Conservation (phyloP, 2,797 vertebrate species). For the Lepidocolaptes lacrymiger region DNA sequence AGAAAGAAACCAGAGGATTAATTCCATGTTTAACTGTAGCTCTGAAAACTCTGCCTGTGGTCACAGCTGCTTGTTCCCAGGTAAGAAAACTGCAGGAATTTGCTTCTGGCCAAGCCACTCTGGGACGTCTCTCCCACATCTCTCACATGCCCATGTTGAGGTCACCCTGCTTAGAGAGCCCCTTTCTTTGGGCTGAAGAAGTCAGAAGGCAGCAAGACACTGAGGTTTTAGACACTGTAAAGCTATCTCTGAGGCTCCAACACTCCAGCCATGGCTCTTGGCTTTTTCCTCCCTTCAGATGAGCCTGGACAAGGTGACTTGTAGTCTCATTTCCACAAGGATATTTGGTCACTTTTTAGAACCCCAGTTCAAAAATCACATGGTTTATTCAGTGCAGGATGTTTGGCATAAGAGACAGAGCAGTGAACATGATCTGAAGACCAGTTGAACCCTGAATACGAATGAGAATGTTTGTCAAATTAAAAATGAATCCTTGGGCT, state of each 20-base stretch:
- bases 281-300: background rate
- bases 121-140: background rate
- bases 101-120: background rate
- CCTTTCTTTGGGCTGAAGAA: background rate
- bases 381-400: background rate
- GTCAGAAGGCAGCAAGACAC: background rate
- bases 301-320: background rate
- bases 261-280: background rate
- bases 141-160: background rate
- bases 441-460: background rate
- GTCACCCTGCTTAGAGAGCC: background rate
- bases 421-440: background rate
- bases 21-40: background rate
- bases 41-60: background rate
- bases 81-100: background rate
- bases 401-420: background rate
- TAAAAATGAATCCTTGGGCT: background rate
- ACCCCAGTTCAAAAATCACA: rapidly evolving
- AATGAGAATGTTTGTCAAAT: background rate
- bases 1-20: background rate
- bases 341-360: background rate
- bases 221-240: background rate
- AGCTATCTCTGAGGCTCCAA: background rate
- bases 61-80: background rate
- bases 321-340: background rate